Evolutionary conservation across 2,888 invertebrate genomes (phyloP).

Genomic region (Diachrysia chrysitis): DNA sequence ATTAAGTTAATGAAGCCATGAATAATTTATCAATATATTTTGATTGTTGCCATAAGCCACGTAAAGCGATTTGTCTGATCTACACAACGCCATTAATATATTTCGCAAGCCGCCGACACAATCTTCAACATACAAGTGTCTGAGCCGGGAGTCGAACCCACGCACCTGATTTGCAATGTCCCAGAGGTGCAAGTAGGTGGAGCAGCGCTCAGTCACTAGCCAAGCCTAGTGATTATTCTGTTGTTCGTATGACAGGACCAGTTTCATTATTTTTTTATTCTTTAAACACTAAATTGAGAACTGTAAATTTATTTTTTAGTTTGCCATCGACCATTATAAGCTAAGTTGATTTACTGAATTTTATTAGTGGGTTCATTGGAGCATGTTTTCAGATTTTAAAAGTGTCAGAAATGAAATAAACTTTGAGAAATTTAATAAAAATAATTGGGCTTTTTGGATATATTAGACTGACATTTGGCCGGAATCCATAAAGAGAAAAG

Average conservation of each 20-base stretch:
- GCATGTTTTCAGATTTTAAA: too few relatives aligned
- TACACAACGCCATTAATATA: conserved; percentile 77
- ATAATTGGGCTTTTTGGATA: too few relatives aligned
- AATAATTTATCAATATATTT: conserved; percentile 43
- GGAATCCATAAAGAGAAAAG: too few relatives aligned
- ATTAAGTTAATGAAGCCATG: background rate
- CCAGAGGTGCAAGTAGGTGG: conserved; percentile 72
- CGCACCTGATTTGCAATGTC: conserved; percentile 85
- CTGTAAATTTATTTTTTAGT: background rate
- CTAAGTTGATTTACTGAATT: too few relatives aligned
- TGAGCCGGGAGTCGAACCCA: conserved; percentile 79
- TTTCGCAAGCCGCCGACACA: conserved; percentile 77
- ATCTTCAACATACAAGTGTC: conserved; percentile 73
- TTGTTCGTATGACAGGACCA: conserved; percentile 32
- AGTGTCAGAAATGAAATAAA: too few relatives aligned
- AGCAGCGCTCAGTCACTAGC: conserved; percentile 65
- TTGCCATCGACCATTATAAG: background rate
- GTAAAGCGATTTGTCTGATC: conserved; percentile 76
- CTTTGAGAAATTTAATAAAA: too few relatives aligned
- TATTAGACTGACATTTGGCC: too few relatives aligned
- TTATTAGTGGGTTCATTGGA: too few relatives aligned
- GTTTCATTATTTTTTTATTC: conserved; percentile 13
- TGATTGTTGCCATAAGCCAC: conserved; percentile 46
- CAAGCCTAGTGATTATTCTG: conserved; percentile 62
- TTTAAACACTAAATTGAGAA: background rate